Conservation (phyloP, 2,888 invertebrate species). For the Apamea anceps region DNA sequence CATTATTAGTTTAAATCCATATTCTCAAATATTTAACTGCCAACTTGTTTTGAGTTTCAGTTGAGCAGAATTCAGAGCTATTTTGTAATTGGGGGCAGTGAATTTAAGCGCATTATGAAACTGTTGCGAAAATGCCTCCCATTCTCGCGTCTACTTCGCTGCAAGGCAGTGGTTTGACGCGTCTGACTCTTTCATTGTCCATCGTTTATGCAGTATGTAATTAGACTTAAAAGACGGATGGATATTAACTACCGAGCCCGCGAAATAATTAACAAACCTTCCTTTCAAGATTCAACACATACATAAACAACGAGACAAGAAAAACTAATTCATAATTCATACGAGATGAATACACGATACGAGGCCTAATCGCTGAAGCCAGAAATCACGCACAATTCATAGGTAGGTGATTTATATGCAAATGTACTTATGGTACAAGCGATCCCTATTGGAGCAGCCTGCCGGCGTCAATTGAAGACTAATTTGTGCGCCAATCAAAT, state of each 20-base stretch:
- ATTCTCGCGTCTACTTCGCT: not conserved
- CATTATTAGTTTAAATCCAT: conserved; percentile 52
- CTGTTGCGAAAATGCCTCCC: not conserved
- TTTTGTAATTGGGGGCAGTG: not conserved
- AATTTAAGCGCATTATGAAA: not conserved
- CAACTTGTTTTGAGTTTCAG: conserved; percentile 16
- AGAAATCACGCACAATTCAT: conserved; percentile 78
- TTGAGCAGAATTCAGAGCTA: not conserved
- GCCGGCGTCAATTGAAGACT: conserved; percentile 82
- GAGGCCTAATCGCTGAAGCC: conserved; percentile 65
- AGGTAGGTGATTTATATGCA: conserved; percentile 83
- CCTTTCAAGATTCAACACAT: conserved; percentile 18
- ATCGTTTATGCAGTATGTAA: not conserved
- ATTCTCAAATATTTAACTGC: conserved; percentile 28
- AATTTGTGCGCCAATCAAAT: conserved; percentile 85
- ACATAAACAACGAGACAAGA: conserved; percentile 35
- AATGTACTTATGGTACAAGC: conserved; percentile 81
- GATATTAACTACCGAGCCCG: not conserved
- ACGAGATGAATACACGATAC: conserved; percentile 61
- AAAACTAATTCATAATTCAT: conserved; percentile 65
- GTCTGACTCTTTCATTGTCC: not conserved
- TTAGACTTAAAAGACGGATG: not conserved
- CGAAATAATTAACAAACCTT: conserved; percentile 37
- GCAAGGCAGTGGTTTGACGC: not conserved
- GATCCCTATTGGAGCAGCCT: conserved; percentile 79